Conservation (phyloP, 2,797 vertebrate species). For the Cygnus olor region DNA sequence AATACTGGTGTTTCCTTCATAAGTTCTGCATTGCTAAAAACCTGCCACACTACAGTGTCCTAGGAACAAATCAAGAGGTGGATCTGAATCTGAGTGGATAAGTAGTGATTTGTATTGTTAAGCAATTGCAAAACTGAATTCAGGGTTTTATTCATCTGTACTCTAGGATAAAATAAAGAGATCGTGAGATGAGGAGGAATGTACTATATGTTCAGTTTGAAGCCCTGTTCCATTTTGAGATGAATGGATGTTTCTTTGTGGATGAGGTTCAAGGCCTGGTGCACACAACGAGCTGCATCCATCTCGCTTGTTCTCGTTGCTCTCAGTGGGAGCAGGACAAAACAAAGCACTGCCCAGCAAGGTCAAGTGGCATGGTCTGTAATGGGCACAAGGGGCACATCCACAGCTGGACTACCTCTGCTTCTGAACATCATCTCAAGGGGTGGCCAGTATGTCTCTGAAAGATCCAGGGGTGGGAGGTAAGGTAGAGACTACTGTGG, state of each 20-base stretch:
- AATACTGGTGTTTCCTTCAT: not conserved
- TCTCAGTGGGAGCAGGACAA: not conserved
- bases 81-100: not conserved
- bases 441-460: not conserved
- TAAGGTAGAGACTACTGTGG: not conserved
- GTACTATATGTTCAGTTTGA: not conserved
- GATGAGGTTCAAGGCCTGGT: not conserved
- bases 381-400: not conserved
- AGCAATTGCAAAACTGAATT: not conserved
- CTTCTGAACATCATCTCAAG: not conserved
- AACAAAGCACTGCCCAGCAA: not conserved
- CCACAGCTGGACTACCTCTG: not conserved
- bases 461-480: not conserved
- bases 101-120: not conserved
- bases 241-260: not conserved
- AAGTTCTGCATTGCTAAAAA: not conserved
- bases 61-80: not conserved
- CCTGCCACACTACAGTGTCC: not conserved
- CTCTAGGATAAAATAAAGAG: not conserved
- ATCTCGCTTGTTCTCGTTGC: not conserved
- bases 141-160: not conserved
- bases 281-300: not conserved
- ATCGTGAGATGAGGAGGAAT: not conserved
- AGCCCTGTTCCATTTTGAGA: not conserved
- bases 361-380: not conserved